Percentiles rank a stretch among this genome's conserved stretches.
Evolutionary conservation across 2,888 invertebrate genomes (phyloP).

Genomic region (Luperina nickerlii): DNA sequence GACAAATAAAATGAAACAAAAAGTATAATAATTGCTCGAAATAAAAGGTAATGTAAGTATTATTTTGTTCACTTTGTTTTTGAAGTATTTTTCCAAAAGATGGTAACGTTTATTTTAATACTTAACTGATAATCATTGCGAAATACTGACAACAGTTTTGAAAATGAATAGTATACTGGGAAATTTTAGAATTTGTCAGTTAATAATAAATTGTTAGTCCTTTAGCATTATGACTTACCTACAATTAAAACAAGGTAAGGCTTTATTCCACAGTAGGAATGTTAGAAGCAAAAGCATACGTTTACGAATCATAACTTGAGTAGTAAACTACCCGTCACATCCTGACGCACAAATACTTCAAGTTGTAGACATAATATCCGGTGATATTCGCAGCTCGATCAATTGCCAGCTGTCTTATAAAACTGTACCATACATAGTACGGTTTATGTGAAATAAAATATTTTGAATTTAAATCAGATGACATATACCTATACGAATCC

Average conservation of each 20-base stretch:
- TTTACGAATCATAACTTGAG: neutral
- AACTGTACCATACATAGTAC: neutral
- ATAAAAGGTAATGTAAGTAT: constrained; percentile 22
- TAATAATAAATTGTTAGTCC: neutral
- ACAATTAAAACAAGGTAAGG: neutral
- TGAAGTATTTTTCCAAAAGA: neutral
- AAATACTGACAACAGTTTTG: neutral
- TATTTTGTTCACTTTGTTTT: constrained; percentile 3
- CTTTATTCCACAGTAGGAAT: neutral
- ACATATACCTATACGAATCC: neutral
- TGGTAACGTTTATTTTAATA: neutral
- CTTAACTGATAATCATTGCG: neutral
- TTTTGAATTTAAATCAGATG: neutral
- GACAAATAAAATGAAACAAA: constrained; percentile 22
- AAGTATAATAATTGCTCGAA: constrained; percentile 20
- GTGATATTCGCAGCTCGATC: constrained; percentile 11
- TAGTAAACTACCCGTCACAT: neutral
- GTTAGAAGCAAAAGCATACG: neutral
- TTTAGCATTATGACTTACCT: neutral
- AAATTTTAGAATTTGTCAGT: neutral
- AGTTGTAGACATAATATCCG: constrained; percentile 46
- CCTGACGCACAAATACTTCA: constrained; percentile 6
- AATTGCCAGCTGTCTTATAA: constrained; percentile 1
- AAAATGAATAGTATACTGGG: neutral
- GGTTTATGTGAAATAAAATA: neutral